A percentile compares a stretch with the other conserved stretches of the same genome.
phyloP scores from a whole-genome alignment of 2,797 vertebrate species.

The Rhynchotus rufescens region DNA sequence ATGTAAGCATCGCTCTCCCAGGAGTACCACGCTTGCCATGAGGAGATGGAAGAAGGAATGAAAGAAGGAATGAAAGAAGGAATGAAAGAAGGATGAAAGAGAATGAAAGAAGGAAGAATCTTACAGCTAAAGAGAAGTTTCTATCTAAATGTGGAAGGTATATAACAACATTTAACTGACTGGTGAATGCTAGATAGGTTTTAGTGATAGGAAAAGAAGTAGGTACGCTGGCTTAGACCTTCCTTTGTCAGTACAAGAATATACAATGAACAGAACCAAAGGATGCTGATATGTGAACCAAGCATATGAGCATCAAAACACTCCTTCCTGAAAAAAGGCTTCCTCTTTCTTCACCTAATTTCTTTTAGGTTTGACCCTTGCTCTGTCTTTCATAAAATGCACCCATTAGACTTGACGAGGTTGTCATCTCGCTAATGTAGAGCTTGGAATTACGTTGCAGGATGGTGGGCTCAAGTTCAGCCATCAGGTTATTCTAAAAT shows the following conservation, averaged over 20 bases:
- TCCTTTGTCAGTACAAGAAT: neutral
- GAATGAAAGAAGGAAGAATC: rapidly evolving
- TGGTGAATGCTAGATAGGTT: neutral
- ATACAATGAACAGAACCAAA: neutral
- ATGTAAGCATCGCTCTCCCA: rapidly evolving
- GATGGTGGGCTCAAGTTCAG: constrained; percentile 2
- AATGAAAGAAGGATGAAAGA: rapidly evolving
- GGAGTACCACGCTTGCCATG: rapidly evolving
- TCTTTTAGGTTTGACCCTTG: neutral
- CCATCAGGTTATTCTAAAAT: neutral
- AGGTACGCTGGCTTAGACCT: neutral
- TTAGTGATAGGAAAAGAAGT: neutral
- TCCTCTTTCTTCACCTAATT: neutral
- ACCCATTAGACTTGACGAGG: neutral
- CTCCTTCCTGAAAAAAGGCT: neutral
- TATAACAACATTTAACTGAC: neutral
- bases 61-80: rapidly evolving
- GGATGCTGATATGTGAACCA: neutral
- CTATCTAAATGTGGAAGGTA: neutral
- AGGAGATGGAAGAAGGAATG: too few species aligned
- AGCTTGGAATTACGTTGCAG: neutral
- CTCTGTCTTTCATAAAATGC: neutral
- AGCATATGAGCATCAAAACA: neutral
- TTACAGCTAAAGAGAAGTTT: neutral
- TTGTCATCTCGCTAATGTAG: neutral